Conservation (phyloP, 2,113 vertebrate genomes). For the Chamaetylas fuelleborni region DNA sequence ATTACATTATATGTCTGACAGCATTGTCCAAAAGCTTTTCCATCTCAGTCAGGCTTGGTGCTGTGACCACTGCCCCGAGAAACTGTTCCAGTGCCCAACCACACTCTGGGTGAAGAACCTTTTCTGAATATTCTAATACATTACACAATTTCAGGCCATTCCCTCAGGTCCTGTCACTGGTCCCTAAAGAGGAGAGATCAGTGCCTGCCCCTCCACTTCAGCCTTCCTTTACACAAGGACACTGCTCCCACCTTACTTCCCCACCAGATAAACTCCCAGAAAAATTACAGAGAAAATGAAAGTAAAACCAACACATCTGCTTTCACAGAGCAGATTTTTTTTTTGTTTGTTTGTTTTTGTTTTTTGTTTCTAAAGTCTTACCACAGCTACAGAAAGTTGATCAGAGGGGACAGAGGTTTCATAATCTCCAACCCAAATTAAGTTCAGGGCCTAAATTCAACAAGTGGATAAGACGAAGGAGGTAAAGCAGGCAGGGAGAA, state of each 20-base stretch:
- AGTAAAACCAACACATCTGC: not conserved
- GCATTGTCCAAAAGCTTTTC: not conserved
- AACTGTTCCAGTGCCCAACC: not conserved
- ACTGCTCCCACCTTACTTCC: not conserved
- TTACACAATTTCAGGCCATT: not conserved
- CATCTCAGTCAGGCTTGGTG: not conserved
- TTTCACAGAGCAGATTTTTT: not conserved
- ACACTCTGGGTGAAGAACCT: not conserved
- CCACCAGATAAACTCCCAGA: not conserved
- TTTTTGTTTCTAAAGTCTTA: not conserved
- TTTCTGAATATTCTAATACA: not conserved
- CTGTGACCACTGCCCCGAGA: not conserved
- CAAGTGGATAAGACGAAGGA: fast-evolving
- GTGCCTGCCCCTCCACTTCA: not conserved
- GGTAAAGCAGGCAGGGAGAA: not conserved
- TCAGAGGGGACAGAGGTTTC: not conserved
- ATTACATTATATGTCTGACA: fast-evolving
- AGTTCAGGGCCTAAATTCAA: not conserved
- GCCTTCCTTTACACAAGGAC: not conserved
- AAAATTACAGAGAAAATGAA: not conserved
- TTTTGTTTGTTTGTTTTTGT: too few relatives aligned
- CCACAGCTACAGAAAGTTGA: not conserved
- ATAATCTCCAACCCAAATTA: not conserved
- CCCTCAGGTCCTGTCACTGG: not conserved
- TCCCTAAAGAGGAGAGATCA: too few relatives aligned